These are phyloP conservation scores for Puma concolor DNA, from an alignment of 2,113 vertebrate species.

Conservation along the genomic window DNA sequence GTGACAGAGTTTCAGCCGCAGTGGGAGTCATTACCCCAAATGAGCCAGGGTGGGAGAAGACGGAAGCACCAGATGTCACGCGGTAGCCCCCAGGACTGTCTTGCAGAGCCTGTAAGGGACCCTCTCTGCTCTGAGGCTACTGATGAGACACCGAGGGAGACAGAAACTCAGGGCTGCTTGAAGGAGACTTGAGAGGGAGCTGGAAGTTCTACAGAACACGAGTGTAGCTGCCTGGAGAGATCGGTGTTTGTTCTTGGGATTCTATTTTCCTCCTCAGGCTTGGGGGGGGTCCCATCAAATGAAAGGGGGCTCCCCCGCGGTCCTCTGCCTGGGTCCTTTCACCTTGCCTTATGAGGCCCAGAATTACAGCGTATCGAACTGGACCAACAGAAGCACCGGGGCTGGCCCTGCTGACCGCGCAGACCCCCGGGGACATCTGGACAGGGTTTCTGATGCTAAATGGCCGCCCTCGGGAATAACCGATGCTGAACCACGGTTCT, in stretches of 20 bases:
- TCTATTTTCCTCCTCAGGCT: conserved; percentile 29
- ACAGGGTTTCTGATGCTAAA: neutral
- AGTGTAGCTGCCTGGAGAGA: neutral
- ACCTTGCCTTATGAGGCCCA: neutral
- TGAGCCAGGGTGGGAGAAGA: neutral
- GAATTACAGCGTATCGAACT: neutral
- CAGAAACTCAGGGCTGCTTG: neutral
- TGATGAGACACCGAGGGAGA: neutral
- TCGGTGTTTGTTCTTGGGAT: neutral
- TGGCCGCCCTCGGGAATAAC: neutral
- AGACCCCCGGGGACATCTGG: neutral
- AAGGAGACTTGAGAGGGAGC: conserved; percentile 12
- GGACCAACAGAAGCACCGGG: neutral
- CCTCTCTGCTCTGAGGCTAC: neutral
- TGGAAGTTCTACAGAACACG: neutral
- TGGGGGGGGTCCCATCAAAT: conserved; percentile 41
- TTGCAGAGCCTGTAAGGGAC: neutral
- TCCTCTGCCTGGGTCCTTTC: neutral
- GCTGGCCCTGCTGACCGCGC: neutral
- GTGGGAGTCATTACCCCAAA: neutral
- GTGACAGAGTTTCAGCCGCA: neutral
- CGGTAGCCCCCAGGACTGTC: neutral
- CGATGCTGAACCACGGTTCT: neutral
- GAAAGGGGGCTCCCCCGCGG: neutral
- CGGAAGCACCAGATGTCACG: conserved; percentile 1